A percentile compares a stretch with the other conserved stretches of the same genome.
Conservation (phyloP, 2,113 vertebrate species). For the Polypterus bichir region DNA sequence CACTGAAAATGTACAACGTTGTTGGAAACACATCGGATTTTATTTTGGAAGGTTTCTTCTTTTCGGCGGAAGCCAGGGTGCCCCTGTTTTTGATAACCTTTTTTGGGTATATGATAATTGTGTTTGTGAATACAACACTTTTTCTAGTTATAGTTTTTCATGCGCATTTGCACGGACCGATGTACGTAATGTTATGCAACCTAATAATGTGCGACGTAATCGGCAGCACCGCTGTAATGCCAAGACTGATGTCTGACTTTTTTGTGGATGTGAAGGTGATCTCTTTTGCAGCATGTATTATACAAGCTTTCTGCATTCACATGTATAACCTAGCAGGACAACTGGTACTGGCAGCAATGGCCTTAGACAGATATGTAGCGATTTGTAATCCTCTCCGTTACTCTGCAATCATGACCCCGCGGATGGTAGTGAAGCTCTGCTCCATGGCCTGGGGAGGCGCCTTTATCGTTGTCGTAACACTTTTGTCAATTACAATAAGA, state of each 20-base stretch:
- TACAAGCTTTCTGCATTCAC: constrained; percentile 31
- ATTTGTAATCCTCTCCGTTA: constrained; percentile 35
- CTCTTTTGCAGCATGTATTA: constrained; percentile 19
- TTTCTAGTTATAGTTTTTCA: no score
- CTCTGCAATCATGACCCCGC: constrained; percentile 29
- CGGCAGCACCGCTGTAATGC: constrained; percentile 26
- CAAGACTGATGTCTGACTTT: constrained; percentile 30
- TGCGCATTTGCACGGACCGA: constrained; percentile 28
- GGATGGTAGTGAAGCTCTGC: constrained; percentile 18
- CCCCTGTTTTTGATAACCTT: no score
- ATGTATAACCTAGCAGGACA: constrained; percentile 20
- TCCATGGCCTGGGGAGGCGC: constrained; percentile 26
- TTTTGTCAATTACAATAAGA: constrained; percentile 26
- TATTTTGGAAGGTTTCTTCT: no score
- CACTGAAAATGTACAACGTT: no score
- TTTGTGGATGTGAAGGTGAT: constrained; percentile 25
- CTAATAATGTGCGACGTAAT: constrained; percentile 30
- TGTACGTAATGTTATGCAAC: constrained; percentile 33
- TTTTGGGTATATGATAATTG: no score
- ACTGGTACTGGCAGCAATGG: constrained; percentile 31
- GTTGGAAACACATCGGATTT: no score
- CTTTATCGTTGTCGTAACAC: constrained; percentile 22
- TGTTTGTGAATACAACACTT: no score
- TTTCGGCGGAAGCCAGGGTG: no score
- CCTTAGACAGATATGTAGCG: constrained; percentile 34